Conservation (phyloP, 1,140 invertebrate species). For the Colletes gigas region DNA sequence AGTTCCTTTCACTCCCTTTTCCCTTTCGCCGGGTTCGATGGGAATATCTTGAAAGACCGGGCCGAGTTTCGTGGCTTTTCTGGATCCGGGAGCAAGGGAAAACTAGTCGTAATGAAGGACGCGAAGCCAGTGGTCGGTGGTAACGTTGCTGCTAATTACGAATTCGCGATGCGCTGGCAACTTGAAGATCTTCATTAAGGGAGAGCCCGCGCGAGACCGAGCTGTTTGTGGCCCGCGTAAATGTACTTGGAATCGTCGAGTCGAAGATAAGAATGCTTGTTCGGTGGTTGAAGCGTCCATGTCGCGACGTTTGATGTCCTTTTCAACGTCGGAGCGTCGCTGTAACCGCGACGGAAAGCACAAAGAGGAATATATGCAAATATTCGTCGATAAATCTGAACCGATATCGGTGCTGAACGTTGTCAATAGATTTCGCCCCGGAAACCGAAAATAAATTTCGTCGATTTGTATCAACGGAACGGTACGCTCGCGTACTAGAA, state of each 20-base stretch:
- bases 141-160: slow-evolving; percentile 62
- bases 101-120: slow-evolving; percentile 50
- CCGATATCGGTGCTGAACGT: no score
- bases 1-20: slow-evolving; percentile 10
- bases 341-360: background rate
- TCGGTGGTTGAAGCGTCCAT: background rate
- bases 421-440: background rate
- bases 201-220: slow-evolving; percentile 24
- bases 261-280: background rate
- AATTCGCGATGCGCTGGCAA: slow-evolving; percentile 53
- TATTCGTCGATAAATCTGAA: no score
- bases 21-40: slow-evolving; percentile 27
- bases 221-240: slow-evolving; percentile 14
- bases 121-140: slow-evolving; percentile 37
- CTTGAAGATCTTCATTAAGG: slow-evolving; percentile 62
- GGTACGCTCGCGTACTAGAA: background rate
- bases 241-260: slow-evolving; percentile 6
- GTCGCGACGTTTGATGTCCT: background rate
- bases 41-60: slow-evolving; percentile 44
- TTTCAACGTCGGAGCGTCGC: background rate
- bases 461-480: slow-evolving; percentile 22
- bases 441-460: slow-evolving; percentile 6
- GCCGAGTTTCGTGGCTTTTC: slow-evolving; percentile 55
- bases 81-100: slow-evolving; percentile 18
- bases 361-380: background rate